Evolutionary conservation across 2,888 invertebrate genomes (phyloP).

Genomic region (Ramazzottius varieornatus): DNA sequence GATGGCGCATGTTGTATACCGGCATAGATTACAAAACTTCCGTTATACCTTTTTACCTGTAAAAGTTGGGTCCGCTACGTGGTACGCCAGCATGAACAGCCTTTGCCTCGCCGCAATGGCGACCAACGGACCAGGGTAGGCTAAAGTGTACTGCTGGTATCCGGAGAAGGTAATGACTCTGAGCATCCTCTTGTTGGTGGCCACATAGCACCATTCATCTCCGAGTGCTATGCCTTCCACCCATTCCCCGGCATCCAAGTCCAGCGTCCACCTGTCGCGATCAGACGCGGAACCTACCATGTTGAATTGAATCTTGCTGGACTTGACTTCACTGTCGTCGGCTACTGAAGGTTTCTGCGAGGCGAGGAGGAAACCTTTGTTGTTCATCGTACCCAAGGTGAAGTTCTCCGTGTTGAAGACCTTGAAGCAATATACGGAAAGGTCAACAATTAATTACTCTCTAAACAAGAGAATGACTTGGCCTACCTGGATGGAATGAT

Average conservation of each 20-base stretch:
- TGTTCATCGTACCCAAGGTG: neutral
- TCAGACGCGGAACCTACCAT: neutral
- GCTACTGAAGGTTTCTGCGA: neutral
- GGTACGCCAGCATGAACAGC: neutral
- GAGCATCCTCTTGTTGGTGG: neutral
- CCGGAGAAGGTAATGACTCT: neutral
- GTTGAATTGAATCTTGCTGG: neutral
- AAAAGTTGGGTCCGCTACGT: neutral
- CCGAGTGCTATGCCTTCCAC: neutral
- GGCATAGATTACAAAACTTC: too few species aligned
- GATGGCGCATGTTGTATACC: too few species aligned
- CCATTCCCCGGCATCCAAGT: neutral
- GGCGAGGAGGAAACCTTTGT: neutral
- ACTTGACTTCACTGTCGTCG: neutral
- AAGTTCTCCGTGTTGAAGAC: neutral
- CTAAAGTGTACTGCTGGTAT: neutral
- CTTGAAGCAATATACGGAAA: neutral
- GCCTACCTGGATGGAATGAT: neutral
- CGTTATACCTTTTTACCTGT: neutral
- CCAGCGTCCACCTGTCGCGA: neutral
- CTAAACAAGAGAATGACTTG: too few species aligned
- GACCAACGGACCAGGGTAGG: neutral
- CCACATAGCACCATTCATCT: neutral
- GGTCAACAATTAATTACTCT: neutral
- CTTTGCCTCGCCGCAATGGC: neutral